phyloP scores from a whole-genome alignment of 2,113 vertebrate genomes.

The Calonectris borealis region DNA sequence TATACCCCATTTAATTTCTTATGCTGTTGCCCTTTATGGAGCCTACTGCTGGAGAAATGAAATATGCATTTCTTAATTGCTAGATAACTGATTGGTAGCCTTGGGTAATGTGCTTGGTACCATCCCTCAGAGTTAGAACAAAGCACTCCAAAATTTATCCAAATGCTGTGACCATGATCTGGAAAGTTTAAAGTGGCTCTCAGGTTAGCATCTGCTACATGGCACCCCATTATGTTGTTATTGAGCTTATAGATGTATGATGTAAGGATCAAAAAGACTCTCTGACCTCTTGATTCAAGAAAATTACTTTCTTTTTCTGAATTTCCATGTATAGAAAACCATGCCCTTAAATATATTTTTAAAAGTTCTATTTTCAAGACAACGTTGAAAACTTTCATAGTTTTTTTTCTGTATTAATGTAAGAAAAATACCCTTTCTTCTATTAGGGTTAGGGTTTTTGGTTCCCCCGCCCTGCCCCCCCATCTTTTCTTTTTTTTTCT shows the following conservation, averaged over 20 bases:
- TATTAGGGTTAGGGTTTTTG: background rate
- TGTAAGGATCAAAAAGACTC: constrained; percentile 18
- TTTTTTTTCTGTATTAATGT: background rate
- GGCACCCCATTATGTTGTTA: background rate
- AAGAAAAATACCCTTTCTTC: background rate
- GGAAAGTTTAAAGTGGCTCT: constrained; percentile 21
- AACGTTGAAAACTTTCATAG: background rate
- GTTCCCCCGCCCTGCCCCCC: accelerated
- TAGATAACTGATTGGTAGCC: background rate
- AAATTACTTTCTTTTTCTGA: background rate
- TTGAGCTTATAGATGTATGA: background rate
- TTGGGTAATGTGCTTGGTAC: background rate
- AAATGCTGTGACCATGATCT: background rate
- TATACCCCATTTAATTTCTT: background rate
- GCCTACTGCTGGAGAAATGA: background rate
- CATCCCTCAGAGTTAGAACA: constrained; percentile 8
- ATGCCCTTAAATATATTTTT: background rate
- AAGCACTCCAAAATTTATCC: background rate
- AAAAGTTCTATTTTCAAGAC: background rate
- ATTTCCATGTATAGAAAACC: background rate
- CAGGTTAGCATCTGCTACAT: constrained; percentile 35
- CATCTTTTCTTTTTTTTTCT: background rate
- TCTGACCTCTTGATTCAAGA: background rate
- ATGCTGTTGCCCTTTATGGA: background rate
- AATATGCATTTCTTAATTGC: background rate